These are phyloP conservation scores for Gallirallus australis DNA, from an alignment of 2,797 vertebrate genomes.

Conservation along the genomic window DNA sequence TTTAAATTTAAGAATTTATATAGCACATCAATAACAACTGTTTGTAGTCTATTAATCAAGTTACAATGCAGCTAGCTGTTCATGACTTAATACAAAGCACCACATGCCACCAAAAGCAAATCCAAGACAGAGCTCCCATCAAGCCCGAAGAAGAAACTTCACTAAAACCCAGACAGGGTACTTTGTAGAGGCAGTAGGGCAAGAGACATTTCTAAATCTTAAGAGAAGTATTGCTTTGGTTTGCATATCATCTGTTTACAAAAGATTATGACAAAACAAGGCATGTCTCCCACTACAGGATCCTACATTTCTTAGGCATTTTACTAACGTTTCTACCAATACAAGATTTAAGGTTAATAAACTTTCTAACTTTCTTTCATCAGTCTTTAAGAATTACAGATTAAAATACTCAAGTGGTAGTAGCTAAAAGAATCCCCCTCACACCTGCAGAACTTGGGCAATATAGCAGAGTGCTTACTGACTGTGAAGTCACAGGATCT, in stretches of 20 bases:
- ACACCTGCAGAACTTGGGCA: background rate
- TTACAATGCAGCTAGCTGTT: constrained; percentile 13
- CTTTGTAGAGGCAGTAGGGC: background rate
- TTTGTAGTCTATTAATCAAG: background rate
- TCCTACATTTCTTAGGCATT: background rate
- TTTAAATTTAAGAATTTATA: background rate
- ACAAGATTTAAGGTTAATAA: background rate
- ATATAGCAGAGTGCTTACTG: background rate
- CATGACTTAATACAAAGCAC: background rate
- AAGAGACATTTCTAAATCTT: background rate
- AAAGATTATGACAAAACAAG: background rate
- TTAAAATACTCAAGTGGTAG: background rate
- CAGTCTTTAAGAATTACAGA: background rate
- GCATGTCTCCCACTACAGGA: background rate
- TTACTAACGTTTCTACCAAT: background rate
- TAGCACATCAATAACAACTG: background rate
- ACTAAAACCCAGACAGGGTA: background rate
- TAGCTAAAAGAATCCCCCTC: background rate
- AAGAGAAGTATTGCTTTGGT: background rate
- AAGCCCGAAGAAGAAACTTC: background rate
- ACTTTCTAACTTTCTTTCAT: background rate
- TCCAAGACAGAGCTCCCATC: background rate
- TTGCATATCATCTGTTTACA: background rate
- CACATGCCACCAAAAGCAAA: background rate
- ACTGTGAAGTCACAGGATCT: background rate